Conservation (phyloP, 2,888 invertebrate genomes). For the Cheilosia vernalis region DNA sequence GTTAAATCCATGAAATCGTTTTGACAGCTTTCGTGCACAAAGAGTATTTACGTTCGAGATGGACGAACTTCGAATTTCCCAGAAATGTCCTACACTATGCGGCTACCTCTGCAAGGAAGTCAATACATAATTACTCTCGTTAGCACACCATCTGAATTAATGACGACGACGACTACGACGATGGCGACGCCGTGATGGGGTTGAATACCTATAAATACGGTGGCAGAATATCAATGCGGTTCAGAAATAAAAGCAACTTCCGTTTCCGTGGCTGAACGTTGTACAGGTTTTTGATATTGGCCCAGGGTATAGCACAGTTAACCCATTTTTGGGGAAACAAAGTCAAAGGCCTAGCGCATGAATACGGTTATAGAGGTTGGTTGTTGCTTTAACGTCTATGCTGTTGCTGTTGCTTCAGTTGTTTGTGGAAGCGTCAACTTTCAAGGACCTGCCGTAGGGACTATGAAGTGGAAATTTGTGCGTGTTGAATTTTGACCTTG, state of each 20-base stretch:
- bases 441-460: conserved; percentile 20
- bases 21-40: conserved; percentile 11
- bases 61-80: neutral
- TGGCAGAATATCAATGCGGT: conserved; percentile 13
- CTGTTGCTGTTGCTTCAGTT: neutral
- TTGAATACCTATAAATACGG: conserved; percentile 17
- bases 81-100: conserved; percentile 3
- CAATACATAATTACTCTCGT: conserved; percentile 47
- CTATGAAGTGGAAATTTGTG: conserved; percentile 19
- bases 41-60: neutral
- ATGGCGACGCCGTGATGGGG: neutral
- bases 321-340: conserved; percentile 3
- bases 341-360: neutral
- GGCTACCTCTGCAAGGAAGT: conserved; percentile 8
- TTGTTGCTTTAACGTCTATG: conserved; percentile 6
- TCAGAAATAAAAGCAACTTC: conserved; percentile 7
- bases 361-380: neutral
- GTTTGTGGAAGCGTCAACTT: conserved; percentile 9
- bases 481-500: conserved; percentile 9
- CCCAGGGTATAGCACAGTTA: neutral
- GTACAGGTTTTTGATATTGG: neutral
- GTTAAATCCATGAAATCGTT: conserved; percentile 33
- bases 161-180: neutral
- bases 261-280: neutral
- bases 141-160: conserved; percentile 47